A percentile compares a stretch with the other conserved stretches of the same genome.
Conservation (phyloP, 2,797 vertebrate genomes). For the Pelodytes ibericus region DNA sequence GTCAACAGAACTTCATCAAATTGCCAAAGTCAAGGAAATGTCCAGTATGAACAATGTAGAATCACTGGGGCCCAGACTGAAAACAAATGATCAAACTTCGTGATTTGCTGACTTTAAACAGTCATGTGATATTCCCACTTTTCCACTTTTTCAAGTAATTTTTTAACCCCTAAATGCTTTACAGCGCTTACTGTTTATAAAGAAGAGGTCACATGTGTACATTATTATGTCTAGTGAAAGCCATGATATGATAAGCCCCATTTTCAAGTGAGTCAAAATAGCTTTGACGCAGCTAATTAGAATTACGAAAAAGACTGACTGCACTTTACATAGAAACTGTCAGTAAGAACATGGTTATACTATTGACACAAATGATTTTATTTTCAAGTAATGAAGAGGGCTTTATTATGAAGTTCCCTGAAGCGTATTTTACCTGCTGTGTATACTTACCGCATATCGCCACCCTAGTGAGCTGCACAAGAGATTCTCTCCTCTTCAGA, state of each 20-base stretch:
- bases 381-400: conserved; percentile 69
- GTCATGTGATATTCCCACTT: no score
- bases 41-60: no score
- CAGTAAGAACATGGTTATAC: conserved; percentile 62
- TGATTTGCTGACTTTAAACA: no score
- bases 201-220: no score
- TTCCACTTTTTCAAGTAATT: no score
- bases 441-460: conserved; percentile 64
- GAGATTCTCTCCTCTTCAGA: conserved; percentile 67
- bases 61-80: no score
- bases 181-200: no score
- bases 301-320: conserved; percentile 61
- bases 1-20: no score
- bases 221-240: neutral
- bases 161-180: no score
- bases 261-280: conserved; percentile 41
- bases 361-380: conserved; percentile 70
- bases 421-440: conserved; percentile 65
- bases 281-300: no score
- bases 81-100: no score
- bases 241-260: neutral
- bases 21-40: no score
- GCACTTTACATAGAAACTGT: conserved; percentile 61
- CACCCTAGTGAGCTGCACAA: conserved; percentile 66
- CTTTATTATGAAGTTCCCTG: conserved; percentile 69